Evolutionary conservation across 1,140 invertebrate genomes (phyloP), one percentile per base, ranked within the genome.

Genomic region (Epicauta chinensis): DNA sequence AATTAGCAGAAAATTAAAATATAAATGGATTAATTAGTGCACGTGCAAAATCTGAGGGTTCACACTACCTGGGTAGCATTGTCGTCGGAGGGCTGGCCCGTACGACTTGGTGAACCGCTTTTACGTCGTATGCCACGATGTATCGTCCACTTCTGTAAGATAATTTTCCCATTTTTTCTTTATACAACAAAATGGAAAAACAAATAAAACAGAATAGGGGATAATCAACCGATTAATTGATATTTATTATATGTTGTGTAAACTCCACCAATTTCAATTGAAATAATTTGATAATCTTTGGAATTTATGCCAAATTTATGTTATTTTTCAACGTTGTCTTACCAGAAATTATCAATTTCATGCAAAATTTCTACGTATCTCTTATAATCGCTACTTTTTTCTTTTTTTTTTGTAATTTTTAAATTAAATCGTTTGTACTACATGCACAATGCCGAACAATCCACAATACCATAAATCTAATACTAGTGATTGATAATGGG

Each of bases 91-190:
- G 67, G 55, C 55, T 60, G 57, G 48, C 57, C 60, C 38, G 64
- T 49, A 58, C 65, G 74, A 65, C 73, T 75, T 64, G 77, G 75
- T 64, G 79, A 79, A 70, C 79, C 79, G 72, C 80, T 82, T 74
- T 83, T 82, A 72, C 84, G 82, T 65, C 81, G 78, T 66, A 85
- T 82, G 74, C 83, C 83, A 64, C 82, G 81, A 73, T 85, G 82
- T 74, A 83, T 80, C 73, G 79, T 84, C 83, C 83, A 85, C 81
- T 84, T 86, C 83, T 85, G 80, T 69, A 77, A 78, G 70, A 61
- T 46, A 62, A 60, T 58, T 40, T 23, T 23, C 23, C 23, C 23
- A 23, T 23, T 23, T n/a, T n/a, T n/a, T n/a, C n/a, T n/a, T n/a
- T 23, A 23, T 23, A 23, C 23, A 23, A 23, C 23, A 23, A 23